phyloP scores from a whole-genome alignment of 1,140 invertebrate genomes.

The Gryllus bimaculatus region DNA sequence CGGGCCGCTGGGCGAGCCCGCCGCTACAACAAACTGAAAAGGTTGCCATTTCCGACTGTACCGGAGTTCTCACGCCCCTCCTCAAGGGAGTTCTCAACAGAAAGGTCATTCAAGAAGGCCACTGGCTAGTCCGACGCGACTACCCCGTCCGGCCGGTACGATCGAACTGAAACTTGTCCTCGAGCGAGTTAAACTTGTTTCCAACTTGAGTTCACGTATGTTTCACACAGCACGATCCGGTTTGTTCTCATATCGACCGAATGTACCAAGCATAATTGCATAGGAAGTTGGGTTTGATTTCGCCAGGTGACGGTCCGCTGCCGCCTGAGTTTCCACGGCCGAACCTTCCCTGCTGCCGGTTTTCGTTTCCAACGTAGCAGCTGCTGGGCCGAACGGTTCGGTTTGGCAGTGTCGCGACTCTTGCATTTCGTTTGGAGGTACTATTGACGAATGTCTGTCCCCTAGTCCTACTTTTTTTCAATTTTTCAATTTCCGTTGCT shows the following conservation, averaged over 20 bases:
- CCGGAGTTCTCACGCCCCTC: not conserved
- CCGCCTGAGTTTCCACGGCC: no score
- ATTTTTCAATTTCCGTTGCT: no score
- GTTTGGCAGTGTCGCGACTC: no score
- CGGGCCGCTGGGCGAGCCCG: not conserved
- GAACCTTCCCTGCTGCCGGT: no score
- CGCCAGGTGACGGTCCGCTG: not conserved
- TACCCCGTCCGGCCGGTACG: not conserved
- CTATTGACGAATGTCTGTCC: no score
- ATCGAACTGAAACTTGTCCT: not conserved
- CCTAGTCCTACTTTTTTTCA: no score
- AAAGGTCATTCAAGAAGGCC: slow-evolving; percentile 3
- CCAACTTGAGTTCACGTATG: not conserved
- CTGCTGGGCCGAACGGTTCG: no score
- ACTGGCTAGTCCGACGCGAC: not conserved
- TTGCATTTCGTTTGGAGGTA: no score
- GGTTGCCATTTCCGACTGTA: not conserved
- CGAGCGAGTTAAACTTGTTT: not conserved
- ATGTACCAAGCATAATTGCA: not conserved
- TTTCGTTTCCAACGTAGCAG: no score
- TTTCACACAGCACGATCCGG: not conserved
- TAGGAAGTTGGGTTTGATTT: not conserved
- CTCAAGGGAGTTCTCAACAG: not conserved
- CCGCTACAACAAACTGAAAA: not conserved
- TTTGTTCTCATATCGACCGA: not conserved